phyloP scores from a whole-genome alignment of 2,113 vertebrate genomes.

The Ursus arctos region DNA sequence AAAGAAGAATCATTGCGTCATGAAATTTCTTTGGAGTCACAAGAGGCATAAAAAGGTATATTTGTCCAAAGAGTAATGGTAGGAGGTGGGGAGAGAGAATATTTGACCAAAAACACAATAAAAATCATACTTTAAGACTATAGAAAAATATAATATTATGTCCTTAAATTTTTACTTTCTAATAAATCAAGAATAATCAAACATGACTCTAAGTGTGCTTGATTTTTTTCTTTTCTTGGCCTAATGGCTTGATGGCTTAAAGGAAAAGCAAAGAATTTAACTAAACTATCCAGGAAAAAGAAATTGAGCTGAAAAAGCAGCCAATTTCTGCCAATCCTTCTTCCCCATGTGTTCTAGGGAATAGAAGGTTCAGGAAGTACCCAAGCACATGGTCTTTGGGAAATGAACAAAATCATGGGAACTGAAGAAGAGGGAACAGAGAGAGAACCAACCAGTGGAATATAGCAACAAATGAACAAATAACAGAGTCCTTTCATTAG shows the following conservation, averaged over 20 bases:
- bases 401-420: slow-evolving; percentile 36
- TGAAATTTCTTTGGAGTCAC: neutral
- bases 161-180: neutral
- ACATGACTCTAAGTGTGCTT: neutral
- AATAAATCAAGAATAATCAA: slow-evolving; percentile 27
- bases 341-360: neutral
- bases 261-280: neutral
- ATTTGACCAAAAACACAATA: neutral
- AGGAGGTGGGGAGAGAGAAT: neutral
- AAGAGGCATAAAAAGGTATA: neutral
- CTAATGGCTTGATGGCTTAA: neutral
- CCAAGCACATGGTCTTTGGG: neutral
- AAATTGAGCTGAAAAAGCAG: neutral
- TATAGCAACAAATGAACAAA: neutral
- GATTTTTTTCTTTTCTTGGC: neutral
- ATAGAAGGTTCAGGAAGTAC: neutral
- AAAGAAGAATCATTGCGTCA: neutral
- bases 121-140: neutral
- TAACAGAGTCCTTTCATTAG: neutral
- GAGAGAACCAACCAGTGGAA: neutral
- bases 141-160: neutral
- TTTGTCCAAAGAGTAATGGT: neutral
- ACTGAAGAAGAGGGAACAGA: neutral
- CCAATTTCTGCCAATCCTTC: neutral
- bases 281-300: neutral